Base-by-base conservation (phyloP, 2,888 invertebrate genomes). In the Cerceris rybyensis region DNA sequence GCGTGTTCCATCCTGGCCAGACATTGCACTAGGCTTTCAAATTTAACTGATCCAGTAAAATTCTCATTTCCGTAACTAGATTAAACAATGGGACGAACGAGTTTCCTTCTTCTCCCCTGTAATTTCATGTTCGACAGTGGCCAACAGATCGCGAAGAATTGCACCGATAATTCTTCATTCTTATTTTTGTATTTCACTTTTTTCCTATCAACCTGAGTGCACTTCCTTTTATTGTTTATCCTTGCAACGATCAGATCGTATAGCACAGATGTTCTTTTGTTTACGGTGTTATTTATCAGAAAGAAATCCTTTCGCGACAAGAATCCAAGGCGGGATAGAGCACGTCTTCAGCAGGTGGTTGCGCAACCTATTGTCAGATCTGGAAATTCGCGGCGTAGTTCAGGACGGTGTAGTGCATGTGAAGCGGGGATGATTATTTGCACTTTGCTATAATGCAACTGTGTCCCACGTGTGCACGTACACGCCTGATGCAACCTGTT, bases 11-110 rank as follows among this genome's bases (percentile, higher is more conserved):
- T 43, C 50, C 41, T 1, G 55, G 6, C 54, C 16, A 41, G 9
- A n/a, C 50, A 5, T 50, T 13, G 50, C 5, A n/a, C 28, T 28
- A 28, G 28, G 1, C 50, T 11, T n/a, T n/a, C 1, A n/a, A 7
- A 46, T 41, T 58, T 52, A 60, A 52, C 60, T 52, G 14, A 43
- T 39, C 6, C 6, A 68, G 55, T 68, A 68, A 73, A 73, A 68
- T 68, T 63, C 49, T 73, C 73, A 63, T 73, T 73, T 73, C 68
- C 61, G 43, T 11, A 13, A 43, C 49, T 41, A 60, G 70, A 70
- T 74, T 74, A 64, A 65, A 70, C 64, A 70, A 74, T 8, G 64
- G 69, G 52, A 64, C 49, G 57, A 57, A 73, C 68, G 63, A 73
- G 63, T 63, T 63, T 28, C n/a, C 9, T 57, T 14, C 1, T n/a